phyloP scores from a whole-genome alignment of 1,140 invertebrate species.

The Anoplolepis gracilipes region DNA sequence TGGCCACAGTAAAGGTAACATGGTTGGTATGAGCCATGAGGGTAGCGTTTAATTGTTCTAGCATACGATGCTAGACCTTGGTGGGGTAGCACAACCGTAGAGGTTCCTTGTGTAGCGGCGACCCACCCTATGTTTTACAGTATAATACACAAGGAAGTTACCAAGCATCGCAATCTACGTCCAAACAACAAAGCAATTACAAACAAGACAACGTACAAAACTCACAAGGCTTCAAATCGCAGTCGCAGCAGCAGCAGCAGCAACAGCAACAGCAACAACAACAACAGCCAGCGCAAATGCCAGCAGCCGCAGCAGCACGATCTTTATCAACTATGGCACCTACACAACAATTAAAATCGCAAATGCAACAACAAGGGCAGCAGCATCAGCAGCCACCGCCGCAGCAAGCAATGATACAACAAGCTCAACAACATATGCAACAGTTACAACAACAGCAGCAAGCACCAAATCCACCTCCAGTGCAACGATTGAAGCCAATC shows the following conservation, averaged over 20 bases:
- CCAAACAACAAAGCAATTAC: conserved; percentile 75
- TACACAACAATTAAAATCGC: conserved; percentile 40
- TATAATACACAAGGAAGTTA: conserved; percentile 81
- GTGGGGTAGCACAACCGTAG: conserved; percentile 85
- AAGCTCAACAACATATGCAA: conserved; percentile 53
- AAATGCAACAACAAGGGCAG: conserved; percentile 44
- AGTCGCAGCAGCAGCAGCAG: conserved; percentile 56
- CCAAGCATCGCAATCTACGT: conserved; percentile 71
- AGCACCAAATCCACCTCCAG: background rate
- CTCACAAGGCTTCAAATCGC: conserved; percentile 67
- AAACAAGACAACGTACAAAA: conserved; percentile 73
- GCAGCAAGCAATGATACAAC: conserved; percentile 65
- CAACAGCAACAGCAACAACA: conserved; percentile 59
- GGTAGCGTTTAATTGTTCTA: conserved; percentile 81
- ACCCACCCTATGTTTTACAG: conserved; percentile 85
- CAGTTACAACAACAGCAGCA: conserved; percentile 65
- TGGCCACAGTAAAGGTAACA: conserved; percentile 75
- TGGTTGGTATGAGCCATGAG: conserved; percentile 81
- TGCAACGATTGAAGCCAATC: conserved; percentile 81
- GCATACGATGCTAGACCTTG: conserved; percentile 84
- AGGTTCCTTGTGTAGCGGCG: conserved; percentile 86
- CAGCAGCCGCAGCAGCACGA: conserved; percentile 42
- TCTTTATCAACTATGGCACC: conserved; percentile 16
- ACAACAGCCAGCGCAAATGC: conserved; percentile 46
- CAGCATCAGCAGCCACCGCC: conserved; percentile 60